Conservation (phyloP, 2,888 invertebrate species). For the Drosophila fulvimacula region DNA sequence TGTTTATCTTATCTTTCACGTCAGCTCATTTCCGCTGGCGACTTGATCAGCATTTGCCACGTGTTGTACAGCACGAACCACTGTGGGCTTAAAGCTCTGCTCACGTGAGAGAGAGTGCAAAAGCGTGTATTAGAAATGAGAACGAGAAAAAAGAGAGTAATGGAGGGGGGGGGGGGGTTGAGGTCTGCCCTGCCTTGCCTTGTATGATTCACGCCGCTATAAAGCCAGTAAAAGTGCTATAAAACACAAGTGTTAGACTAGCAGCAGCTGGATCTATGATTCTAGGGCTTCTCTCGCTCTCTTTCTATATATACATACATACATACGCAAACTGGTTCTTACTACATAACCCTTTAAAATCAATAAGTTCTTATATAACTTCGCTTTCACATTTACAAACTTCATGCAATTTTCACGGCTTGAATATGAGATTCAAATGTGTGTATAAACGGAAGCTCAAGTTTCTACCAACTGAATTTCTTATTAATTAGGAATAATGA, state of each 20-base stretch:
- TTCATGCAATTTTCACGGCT: background rate
- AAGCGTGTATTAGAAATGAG: background rate
- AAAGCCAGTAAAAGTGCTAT: background rate
- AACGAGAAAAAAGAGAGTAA: background rate
- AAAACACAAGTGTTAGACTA: background rate
- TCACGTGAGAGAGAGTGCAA: background rate
- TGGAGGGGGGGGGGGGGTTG: too few species aligned
- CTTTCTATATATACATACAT: too few species aligned
- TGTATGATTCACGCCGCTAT: conserved; percentile 23
- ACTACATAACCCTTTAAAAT: background rate
- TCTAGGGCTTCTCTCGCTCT: background rate
- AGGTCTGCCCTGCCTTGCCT: too few species aligned
- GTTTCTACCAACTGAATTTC: too few species aligned
- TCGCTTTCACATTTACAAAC: background rate
- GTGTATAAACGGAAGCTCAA: background rate
- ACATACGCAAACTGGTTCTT: background rate
- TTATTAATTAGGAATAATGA: background rate
- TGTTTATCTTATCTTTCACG: conserved; percentile 47
- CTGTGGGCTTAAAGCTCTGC: conserved; percentile 19
- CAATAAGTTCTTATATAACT: background rate
- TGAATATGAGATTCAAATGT: background rate
- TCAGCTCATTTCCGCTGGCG: conserved; percentile 38
- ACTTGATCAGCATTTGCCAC: conserved; percentile 38
- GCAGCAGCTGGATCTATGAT: background rate
- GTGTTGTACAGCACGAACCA: conserved; percentile 27